phyloP scores from a whole-genome alignment of 2,888 invertebrate genomes.

The Cheilosia vulpina region DNA sequence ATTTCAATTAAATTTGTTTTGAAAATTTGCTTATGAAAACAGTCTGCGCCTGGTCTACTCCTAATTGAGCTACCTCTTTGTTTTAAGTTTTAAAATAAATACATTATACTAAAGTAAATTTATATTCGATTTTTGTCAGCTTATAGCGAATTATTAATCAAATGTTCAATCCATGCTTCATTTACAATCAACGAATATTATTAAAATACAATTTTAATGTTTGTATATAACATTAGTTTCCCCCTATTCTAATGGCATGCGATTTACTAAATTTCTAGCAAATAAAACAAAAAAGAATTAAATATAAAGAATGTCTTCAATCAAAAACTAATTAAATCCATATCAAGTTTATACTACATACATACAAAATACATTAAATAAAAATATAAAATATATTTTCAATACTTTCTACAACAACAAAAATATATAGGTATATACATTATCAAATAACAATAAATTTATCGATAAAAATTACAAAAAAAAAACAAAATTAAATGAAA shows the following conservation, averaged over 20 bases:
- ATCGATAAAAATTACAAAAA: conserved; percentile 14
- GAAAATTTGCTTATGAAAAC: background rate
- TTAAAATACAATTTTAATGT: conserved; percentile 25
- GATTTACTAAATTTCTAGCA: conserved; percentile 19
- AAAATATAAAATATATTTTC: conserved; percentile 69
- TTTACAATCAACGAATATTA: conserved; percentile 55
- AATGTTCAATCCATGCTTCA: conserved; percentile 22
- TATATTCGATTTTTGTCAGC: conserved; percentile 40
- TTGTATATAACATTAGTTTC: conserved; percentile 28
- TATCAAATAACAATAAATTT: conserved; percentile 74
- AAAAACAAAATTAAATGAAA: background rate
- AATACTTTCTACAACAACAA: conserved; percentile 68
- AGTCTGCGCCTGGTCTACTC: conserved; percentile 26
- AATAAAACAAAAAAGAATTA: conserved; percentile 10
- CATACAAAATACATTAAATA: conserved; percentile 44
- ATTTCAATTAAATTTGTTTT: background rate
- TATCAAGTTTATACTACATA: conserved; percentile 71
- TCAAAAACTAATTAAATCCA: conserved; percentile 67
- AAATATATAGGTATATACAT: conserved; percentile 53
- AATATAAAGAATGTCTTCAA: conserved; percentile 53
- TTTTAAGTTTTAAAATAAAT: conserved; percentile 13
- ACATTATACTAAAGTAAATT: background rate
- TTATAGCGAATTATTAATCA: conserved; percentile 15
- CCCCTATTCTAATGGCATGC: conserved; percentile 38
- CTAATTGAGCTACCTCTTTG: conserved; percentile 20